These are phyloP conservation scores for Ciconia boyciana DNA, from an alignment of 2,113 vertebrate species.

Conservation along the genomic window DNA sequence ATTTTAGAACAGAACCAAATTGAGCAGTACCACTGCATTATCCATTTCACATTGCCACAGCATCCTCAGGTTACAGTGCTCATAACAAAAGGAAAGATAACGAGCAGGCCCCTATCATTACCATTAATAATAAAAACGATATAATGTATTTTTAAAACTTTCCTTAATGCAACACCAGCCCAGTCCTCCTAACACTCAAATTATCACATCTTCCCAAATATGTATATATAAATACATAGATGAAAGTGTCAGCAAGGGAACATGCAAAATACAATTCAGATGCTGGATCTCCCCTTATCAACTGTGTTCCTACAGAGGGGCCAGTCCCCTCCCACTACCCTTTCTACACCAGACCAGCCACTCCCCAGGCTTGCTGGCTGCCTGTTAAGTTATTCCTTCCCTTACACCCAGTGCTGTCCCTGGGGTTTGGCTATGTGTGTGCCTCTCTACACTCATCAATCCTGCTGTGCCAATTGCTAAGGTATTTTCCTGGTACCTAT, in stretches of 20 bases:
- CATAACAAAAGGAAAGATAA: slow-evolving; percentile 42
- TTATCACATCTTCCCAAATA: not conserved
- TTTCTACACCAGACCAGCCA: not conserved
- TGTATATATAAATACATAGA: not conserved
- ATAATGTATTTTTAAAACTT: slow-evolving; percentile 76
- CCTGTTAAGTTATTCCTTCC: not conserved
- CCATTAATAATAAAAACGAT: slow-evolving; percentile 76
- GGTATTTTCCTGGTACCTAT: not conserved
- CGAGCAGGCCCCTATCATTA: slow-evolving; percentile 47
- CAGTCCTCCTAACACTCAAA: slow-evolving; percentile 31
- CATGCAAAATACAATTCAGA: not conserved
- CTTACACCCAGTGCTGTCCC: not conserved
- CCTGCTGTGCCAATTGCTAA: not conserved
- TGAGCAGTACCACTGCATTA: not conserved
- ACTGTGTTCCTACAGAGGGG: not conserved
- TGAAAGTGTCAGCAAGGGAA: not conserved
- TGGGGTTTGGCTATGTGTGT: not conserved
- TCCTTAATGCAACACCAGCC: slow-evolving; percentile 69
- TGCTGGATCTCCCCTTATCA: not conserved
- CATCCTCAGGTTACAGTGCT: slow-evolving; percentile 46
- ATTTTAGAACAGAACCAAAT: slow-evolving; percentile 21
- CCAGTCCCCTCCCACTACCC: not conserved
- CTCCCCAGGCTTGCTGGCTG: too few relatives aligned
- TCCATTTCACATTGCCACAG: slow-evolving; percentile 16
- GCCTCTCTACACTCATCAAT: not conserved